Base-by-base conservation (phyloP, 2,113 vertebrate genomes). In the Fulica atra region DNA sequence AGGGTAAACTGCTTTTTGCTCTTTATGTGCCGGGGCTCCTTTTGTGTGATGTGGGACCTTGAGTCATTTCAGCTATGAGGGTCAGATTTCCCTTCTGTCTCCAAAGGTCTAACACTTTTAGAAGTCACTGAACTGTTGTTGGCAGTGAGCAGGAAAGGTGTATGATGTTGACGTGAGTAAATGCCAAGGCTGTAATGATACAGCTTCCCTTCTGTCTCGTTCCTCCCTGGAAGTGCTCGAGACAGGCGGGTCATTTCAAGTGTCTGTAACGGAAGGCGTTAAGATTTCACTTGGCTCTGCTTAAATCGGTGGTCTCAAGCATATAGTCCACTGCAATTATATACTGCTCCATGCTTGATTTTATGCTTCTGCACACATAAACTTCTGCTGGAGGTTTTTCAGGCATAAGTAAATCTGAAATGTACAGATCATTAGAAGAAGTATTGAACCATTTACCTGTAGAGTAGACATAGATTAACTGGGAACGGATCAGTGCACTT, bases 361-460 rank as follows among this genome's bases (percentile, higher is more conserved):
- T 94, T 94, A 40, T 86, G 70, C 33, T 95, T 96, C 88, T 95
- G 73, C 63, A 81, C 63, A 44, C 82, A 82, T 91, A 93, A 90
- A 85, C 93, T 96, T 93, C 93, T 96, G 50, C 80, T 79, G 85
- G 80, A 82, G 91, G 59, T 91, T 95, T 96, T 94, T 95, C 95
- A 92, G 89, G 92, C 93, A 70, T 97, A 95, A 96, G 92, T 91
- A 96, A 96, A 96, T 88, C 60, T 89, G 85, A 96, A 93, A 65
- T 46, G 70, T 80, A 90, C 76, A 96, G 95, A 95, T 96, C 90
- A 91, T 97, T 97, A 95, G 94, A 88, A 88, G 88, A 96, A 90
- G 61, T 97, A 96, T 76, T 66, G 76, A 97, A 84, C 90, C 93
- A 94, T 97, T 97, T 97, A 33, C 89, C 91, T 89, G 95, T 84